Evolutionary conservation across 2,888 invertebrate genomes (phyloP).

Genomic region (Omphaloscelis lunosa): DNA sequence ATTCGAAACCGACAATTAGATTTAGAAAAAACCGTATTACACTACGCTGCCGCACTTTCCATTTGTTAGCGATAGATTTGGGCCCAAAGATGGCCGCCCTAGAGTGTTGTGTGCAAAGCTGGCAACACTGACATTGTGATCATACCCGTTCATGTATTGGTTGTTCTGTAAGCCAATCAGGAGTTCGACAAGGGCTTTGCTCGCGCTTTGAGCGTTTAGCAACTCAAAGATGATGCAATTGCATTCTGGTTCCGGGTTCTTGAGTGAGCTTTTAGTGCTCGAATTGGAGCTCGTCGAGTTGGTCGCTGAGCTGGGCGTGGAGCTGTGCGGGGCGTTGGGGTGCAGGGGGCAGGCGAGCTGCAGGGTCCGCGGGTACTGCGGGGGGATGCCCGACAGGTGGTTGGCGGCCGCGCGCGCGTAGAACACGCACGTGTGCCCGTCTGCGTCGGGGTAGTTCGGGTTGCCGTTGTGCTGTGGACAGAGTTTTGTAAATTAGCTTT

Average conservation of each 20-base stretch:
- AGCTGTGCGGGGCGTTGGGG: constrained; percentile 75
- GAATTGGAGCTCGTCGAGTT: constrained; percentile 79
- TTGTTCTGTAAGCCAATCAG: constrained; percentile 87
- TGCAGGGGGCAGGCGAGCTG: constrained; percentile 86
- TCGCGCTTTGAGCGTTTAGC: constrained; percentile 85
- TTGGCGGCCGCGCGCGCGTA: constrained; percentile 89
- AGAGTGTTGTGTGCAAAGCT: constrained; percentile 79
- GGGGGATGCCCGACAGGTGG: constrained; percentile 86
- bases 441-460: constrained; percentile 95
- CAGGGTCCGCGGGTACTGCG: constrained; percentile 81
- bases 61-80: constrained; percentile 84
- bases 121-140: constrained; percentile 71
- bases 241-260: constrained; percentile 86
- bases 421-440: constrained; percentile 89
- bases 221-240: constrained; percentile 88
- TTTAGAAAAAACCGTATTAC: constrained; percentile 68
- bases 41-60: constrained; percentile 88
- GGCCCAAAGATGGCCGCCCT: constrained; percentile 79
- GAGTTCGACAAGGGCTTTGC: constrained; percentile 86
- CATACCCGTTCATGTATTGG: constrained; percentile 86
- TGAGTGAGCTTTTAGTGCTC: constrained; percentile 77
- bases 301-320: constrained; percentile 71
- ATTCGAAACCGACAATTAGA: constrained; percentile 66
- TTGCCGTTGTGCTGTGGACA: constrained; percentile 96
- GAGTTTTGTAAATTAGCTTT: neutral